Conservation (phyloP, 2,797 vertebrate species). For the Xiphorhynchus erythropygius region DNA sequence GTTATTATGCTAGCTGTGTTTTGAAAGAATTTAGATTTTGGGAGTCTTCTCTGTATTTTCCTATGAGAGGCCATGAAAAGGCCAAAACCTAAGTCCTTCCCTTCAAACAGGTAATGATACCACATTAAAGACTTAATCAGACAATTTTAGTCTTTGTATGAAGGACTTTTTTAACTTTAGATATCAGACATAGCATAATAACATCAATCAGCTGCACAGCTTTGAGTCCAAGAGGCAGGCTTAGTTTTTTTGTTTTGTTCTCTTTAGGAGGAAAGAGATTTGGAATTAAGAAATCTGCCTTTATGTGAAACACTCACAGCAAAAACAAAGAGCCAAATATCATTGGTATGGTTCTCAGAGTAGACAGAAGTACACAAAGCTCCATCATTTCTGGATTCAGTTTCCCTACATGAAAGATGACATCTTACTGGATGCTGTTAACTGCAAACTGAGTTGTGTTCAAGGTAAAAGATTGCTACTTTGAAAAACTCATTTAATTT, state of each 20-base stretch:
- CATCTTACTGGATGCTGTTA: background rate
- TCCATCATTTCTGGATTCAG: background rate
- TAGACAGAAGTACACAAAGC: background rate
- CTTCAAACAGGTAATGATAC: background rate
- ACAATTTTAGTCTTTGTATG: background rate
- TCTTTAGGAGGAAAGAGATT: background rate
- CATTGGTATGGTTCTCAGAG: background rate
- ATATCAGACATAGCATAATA: background rate
- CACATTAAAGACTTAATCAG: background rate
- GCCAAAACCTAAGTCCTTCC: background rate
- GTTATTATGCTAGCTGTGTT: background rate
- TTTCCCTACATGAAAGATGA: background rate
- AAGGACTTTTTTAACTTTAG: background rate
- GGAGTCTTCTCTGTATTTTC: background rate
- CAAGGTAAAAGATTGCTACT: background rate
- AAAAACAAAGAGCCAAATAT: background rate
- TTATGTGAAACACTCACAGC: background rate
- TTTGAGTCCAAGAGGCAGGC: background rate
- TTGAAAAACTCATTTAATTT: background rate
- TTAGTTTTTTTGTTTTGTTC: background rate
- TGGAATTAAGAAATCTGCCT: background rate
- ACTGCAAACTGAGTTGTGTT: background rate
- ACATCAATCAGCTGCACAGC: background rate
- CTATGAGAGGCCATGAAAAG: background rate
- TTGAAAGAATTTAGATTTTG: background rate